Percentiles rank a stretch among this genome's conserved stretches.
Evolutionary conservation across 2,888 invertebrate species (phyloP).

Genomic region (Callosobruchus maculatus): DNA sequence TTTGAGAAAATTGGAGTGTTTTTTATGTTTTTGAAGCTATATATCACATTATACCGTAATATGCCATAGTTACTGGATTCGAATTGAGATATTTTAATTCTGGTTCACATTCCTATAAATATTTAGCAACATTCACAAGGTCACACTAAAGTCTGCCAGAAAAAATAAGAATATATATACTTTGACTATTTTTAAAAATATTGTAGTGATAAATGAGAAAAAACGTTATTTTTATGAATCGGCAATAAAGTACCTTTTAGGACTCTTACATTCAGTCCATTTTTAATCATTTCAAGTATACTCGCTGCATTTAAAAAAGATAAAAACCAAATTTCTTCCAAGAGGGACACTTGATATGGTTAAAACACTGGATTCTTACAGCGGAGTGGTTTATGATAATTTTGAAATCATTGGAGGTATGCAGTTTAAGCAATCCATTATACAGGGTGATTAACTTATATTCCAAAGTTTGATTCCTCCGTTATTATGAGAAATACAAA

Average conservation of each 20-base stretch:
- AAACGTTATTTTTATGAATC: constrained; percentile 32
- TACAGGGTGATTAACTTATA: too few relatives aligned
- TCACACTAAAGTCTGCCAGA: constrained; percentile 37
- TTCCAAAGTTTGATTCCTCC: too few relatives aligned
- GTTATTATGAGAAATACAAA: too few relatives aligned
- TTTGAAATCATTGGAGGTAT: too few relatives aligned
- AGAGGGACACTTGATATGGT: background rate
- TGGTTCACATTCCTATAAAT: constrained; percentile 23
- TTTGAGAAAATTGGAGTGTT: constrained; percentile 25
- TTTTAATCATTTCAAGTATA: background rate
- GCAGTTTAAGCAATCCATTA: too few relatives aligned
- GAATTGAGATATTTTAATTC: constrained; percentile 5
- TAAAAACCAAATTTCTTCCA: background rate
- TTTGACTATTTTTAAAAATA: constrained; percentile 23
- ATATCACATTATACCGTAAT: constrained; percentile 33
- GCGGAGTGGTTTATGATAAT: background rate
- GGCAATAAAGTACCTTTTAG: constrained; percentile 30
- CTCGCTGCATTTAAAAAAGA: background rate
- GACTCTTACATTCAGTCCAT: background rate
- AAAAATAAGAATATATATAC: constrained; percentile 21
- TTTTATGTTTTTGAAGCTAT: constrained; percentile 22
- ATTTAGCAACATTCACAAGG: constrained; percentile 33
- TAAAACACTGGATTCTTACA: background rate
- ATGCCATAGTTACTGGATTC: constrained; percentile 6
- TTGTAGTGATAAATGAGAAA: constrained; percentile 15